phyloP scores from a whole-genome alignment of 2,888 invertebrate species.

The Zaprionus obscuricornis region DNA sequence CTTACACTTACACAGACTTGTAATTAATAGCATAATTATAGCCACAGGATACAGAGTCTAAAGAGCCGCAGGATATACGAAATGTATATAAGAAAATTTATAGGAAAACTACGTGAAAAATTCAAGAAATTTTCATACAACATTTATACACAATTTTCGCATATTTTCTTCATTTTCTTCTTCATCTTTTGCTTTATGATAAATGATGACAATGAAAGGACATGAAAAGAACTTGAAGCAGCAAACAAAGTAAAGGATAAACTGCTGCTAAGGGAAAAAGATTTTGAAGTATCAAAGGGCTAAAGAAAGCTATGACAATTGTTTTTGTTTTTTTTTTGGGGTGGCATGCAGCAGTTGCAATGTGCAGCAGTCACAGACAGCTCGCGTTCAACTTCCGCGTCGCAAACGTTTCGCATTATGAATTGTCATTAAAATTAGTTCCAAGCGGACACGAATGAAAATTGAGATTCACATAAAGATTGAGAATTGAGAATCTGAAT shows the following conservation, averaged over 20 bases:
- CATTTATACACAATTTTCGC: conserved; percentile 10
- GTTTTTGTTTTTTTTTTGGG: no score
- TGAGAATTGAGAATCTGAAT: no score
- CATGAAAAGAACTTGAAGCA: background rate
- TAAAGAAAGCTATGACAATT: no score
- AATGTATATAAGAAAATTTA: no score
- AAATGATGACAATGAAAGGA: conserved; percentile 26
- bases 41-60: conserved; percentile 48
- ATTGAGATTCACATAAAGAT: no score
- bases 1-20: conserved; percentile 10
- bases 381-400: conserved; percentile 50
- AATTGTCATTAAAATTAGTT: conserved; percentile 79
- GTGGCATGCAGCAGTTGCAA: conserved; percentile 12
- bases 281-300: no score
- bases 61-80: conserved; percentile 44
- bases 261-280: conserved; percentile 8
- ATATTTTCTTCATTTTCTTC: conserved; percentile 2
- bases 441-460: conserved; percentile 24
- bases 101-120: conserved; percentile 59
- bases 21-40: conserved; percentile 68
- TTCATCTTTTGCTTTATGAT: conserved; percentile 47
- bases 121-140: no score
- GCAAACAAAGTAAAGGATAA: conserved; percentile 33
- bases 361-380: conserved; percentile 17
- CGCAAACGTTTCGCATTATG: no score